Conservation (phyloP, 2,797 vertebrate genomes). For the Sphenopsis melanotis region DNA sequence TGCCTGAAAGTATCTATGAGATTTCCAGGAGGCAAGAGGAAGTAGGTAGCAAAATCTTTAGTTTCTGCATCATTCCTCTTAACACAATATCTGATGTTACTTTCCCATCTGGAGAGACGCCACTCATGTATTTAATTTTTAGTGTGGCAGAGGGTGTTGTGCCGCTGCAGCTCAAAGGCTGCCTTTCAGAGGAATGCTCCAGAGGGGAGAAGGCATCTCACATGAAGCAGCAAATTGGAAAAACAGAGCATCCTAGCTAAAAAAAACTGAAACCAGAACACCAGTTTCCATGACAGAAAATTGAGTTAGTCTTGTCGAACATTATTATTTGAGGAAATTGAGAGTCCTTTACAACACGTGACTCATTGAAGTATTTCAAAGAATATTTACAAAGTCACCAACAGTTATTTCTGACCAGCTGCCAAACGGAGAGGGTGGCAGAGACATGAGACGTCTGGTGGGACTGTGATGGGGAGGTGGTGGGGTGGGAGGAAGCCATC, state of each 20-base stretch:
- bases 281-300: background rate
- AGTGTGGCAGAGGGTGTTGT: background rate
- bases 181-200: background rate
- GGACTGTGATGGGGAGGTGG: background rate
- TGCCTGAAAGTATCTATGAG: background rate
- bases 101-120: background rate
- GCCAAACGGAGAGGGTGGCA: background rate
- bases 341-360: background rate
- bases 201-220: background rate
- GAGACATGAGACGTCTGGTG: background rate
- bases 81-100: background rate
- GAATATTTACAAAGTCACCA: background rate
- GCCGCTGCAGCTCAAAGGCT: background rate
- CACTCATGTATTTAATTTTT: background rate
- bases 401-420: background rate
- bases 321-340: background rate
- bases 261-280: background rate
- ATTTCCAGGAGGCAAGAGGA: background rate
- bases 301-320: background rate
- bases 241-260: slow-evolving; percentile 11
- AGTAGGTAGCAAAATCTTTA: background rate
- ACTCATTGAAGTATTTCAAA: background rate
- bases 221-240: background rate
- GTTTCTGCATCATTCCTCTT: background rate
- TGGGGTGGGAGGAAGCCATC: background rate